A percentile compares a stretch with the other conserved stretches of the same genome.
These are phyloP conservation scores for Chaetoderma sp. DNA, from an alignment of 2,888 invertebrate species.

Conservation along the genomic window DNA sequence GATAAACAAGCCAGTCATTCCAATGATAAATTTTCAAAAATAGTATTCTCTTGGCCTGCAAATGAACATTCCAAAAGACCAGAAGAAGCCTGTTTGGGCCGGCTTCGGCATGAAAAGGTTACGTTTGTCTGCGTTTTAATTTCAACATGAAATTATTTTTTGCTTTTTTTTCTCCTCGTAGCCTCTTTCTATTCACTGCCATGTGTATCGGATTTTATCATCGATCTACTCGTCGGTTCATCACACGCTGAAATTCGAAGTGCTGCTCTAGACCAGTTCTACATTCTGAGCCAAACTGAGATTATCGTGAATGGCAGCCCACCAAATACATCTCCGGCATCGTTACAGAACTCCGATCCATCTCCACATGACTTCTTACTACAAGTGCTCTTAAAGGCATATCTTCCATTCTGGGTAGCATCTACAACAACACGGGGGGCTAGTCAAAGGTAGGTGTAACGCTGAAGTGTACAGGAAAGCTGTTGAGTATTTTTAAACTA, in stretches of 20 bases:
- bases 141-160: neutral
- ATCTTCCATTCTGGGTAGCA: constrained; percentile 71
- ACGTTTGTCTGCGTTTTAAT: too few species aligned
- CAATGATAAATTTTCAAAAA: too few species aligned
- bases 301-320: constrained; percentile 27
- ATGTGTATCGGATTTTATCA: constrained; percentile 70
- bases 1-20: too few species aligned
- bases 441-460: constrained; percentile 64
- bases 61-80: too few species aligned
- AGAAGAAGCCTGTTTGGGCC: too few species aligned
- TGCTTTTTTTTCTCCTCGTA: constrained; percentile 36
- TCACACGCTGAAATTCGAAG: constrained; percentile 66
- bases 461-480: neutral
- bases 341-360: constrained; percentile 44
- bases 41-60: too few species aligned
- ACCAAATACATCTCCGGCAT: too few species aligned
- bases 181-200: constrained; percentile 69
- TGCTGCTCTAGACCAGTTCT: constrained; percentile 69
- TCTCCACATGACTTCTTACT: constrained; percentile 66
- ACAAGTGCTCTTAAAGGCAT: constrained; percentile 69
- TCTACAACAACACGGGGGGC: constrained; percentile 69
- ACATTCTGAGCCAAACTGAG: constrained; percentile 62
- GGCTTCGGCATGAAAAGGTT: too few species aligned
- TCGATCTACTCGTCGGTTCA: constrained; percentile 71
- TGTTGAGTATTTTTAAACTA: too few species aligned